Evolutionary conservation across 1,140 invertebrate species (phyloP), one percentile per base, ranked within the genome.

Genomic region (Sminthurinus signatus): DNA sequence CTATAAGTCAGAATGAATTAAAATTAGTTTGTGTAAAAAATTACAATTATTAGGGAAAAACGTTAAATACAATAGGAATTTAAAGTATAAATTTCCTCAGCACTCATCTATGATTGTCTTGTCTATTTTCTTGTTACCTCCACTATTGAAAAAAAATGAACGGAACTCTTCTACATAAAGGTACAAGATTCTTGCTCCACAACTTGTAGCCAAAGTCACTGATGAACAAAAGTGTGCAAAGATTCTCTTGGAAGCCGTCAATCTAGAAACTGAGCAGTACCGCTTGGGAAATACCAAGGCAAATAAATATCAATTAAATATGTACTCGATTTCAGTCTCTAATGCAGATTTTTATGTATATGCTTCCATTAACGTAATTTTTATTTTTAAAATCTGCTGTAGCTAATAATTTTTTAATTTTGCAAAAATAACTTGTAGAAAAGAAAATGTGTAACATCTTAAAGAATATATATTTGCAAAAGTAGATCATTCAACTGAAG

Each of bases 241-340:
- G 60, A 80, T 81, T 67, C 79, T 87, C 63, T 75, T 84, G 58
- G 76, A 78, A 51, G 76, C 80, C 31, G 74, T 80, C 79, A 64
- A 78, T 77, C 74, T 86, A 62, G 81, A 82, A 68, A 73, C 75
- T 25, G 81, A 83, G 69, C 80, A 85, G 59, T 86, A 81, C 76
- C 76, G 81, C 74, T 77, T 85, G 48, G 84, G 84, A 69, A 79
- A 81, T 74, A 86, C 84, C 51, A 86, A 86, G 77, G 82, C 78
- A 76, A 80, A 56, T 56, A 39, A 29, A 56, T 14, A n/a, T n/a
- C n/a, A n/a, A n/a, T n/a, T n/a, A n/a, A n/a, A n/a, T n/a, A n/a
- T n/a, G n/a, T n/a, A 42, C 54, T 15, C 15, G 5, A 36, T 36
- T 36, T 36, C 32, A 5, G 32, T 36, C 32, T 36, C 15, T 5